Conservation (phyloP, 1,140 invertebrate species). For the Aphelenchoides avenae region DNA sequence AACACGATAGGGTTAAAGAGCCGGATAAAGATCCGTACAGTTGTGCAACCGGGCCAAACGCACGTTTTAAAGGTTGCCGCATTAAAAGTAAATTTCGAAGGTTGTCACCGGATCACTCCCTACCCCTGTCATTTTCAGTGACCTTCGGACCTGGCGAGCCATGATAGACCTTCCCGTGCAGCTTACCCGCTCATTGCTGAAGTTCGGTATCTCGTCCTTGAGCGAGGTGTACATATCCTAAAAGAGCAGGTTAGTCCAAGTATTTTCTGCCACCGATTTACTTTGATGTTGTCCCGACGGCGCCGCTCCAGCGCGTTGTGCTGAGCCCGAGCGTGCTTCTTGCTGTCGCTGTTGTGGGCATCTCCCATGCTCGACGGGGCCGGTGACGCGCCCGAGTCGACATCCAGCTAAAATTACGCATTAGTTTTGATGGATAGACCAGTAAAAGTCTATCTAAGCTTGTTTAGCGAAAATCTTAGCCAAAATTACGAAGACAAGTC, state of each 20-base stretch:
- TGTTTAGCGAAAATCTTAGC: no score
- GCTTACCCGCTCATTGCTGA: conserved; percentile 27
- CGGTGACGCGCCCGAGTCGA: conserved; percentile 22
- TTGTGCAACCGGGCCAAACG: no score
- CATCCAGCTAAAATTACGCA: conserved; percentile 24
- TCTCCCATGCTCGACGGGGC: conserved; percentile 2
- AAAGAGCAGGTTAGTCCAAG: neutral
- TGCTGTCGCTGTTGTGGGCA: conserved; percentile 20
- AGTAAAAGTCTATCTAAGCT: no score
- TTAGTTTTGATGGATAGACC: conserved; percentile 13
- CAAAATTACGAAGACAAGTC: no score
- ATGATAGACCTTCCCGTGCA: neutral
- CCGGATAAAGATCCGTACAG: no score
- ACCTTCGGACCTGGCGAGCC: neutral
- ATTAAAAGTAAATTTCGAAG: no score
- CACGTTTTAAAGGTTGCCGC: no score
- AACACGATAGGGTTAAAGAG: no score
- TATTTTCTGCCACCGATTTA: conserved; percentile 5
- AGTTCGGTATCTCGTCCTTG: conserved; percentile 37
- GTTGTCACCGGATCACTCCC: no score
- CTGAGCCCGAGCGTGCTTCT: conserved; percentile 27
- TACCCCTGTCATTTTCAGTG: no score
- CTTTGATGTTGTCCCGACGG: conserved; percentile 49
- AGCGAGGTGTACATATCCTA: conserved; percentile 19
- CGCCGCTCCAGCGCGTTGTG: conserved; percentile 45